These are phyloP conservation scores for Sebastes trivittatus DNA, from an alignment of 2,797 vertebrate genomes.

Conservation along the genomic window DNA sequence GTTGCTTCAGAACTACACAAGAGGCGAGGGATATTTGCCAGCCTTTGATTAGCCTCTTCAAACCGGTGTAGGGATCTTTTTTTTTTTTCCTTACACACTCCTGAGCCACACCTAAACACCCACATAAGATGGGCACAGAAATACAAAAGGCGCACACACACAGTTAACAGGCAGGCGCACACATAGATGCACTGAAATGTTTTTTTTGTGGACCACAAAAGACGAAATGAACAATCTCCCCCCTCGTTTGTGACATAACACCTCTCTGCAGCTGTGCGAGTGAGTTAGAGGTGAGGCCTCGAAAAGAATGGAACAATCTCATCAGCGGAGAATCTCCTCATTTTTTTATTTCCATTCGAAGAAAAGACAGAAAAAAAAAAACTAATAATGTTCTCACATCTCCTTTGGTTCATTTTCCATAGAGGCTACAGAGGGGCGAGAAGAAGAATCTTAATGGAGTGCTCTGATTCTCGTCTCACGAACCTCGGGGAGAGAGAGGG, in stretches of 20 bases:
- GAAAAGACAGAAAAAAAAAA: constrained; percentile 28
- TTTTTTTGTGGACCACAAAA: constrained; percentile 19
- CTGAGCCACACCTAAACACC: constrained; percentile 41
- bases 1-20: constrained; percentile 56
- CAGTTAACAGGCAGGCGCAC: not conserved
- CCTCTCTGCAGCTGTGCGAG: constrained; percentile 22
- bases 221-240: constrained; percentile 46
- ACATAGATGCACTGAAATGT: not conserved
- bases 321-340: constrained; percentile 57
- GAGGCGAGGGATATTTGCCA: constrained; percentile 58
- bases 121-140: constrained; percentile 16
- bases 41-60: constrained; percentile 75
- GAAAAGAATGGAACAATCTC: constrained; percentile 55
- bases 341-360: constrained; percentile 53
- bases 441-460: constrained; percentile 59
- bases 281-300: constrained; percentile 50
- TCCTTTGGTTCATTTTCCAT: constrained; percentile 44
- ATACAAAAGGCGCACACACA: not conserved
- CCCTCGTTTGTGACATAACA: constrained; percentile 52
- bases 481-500: not conserved
- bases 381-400: constrained; percentile 59
- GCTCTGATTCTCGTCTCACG: constrained; percentile 23
- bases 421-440: constrained; percentile 33
- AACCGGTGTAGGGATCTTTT: constrained; percentile 48
- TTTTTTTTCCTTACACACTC: constrained; percentile 24